Percentiles rank a stretch among this genome's conserved stretches.
Conservation (phyloP, 1,140 invertebrate species). For the Drosophila equinoxialis region DNA sequence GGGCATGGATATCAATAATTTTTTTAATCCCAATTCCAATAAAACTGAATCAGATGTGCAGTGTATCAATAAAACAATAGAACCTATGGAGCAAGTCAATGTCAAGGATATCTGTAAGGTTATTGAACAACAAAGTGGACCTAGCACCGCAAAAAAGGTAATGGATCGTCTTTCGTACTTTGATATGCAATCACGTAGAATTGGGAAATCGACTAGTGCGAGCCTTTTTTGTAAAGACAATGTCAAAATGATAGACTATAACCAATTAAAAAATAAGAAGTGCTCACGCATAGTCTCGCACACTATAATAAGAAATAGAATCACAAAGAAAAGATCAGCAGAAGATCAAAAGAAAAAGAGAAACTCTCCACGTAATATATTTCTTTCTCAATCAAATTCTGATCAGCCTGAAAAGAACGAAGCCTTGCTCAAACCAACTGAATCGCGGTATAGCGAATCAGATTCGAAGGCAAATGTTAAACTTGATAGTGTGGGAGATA, state of each 20-base stretch:
- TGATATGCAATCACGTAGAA: background rate
- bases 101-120: background rate
- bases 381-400: background rate
- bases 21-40: conserved; percentile 9
- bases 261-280: background rate
- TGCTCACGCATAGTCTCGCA: background rate
- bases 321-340: background rate
- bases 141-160: background rate
- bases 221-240: background rate
- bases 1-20: background rate
- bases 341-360: background rate
- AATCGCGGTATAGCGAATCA: too few species aligned
- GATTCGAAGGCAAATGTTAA: too few species aligned
- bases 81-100: background rate
- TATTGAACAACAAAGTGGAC: background rate
- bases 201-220: background rate
- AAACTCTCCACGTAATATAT: background rate
- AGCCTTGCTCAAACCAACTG: too few species aligned
- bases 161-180: background rate
- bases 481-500: too few species aligned
- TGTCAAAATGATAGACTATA: background rate
- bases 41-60: background rate
- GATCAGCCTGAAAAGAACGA: background rate
- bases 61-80: background rate
- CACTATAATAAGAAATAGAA: background rate